Evolutionary conservation across 2,888 invertebrate species (phyloP).

Genomic region (Erebia ligea): DNA sequence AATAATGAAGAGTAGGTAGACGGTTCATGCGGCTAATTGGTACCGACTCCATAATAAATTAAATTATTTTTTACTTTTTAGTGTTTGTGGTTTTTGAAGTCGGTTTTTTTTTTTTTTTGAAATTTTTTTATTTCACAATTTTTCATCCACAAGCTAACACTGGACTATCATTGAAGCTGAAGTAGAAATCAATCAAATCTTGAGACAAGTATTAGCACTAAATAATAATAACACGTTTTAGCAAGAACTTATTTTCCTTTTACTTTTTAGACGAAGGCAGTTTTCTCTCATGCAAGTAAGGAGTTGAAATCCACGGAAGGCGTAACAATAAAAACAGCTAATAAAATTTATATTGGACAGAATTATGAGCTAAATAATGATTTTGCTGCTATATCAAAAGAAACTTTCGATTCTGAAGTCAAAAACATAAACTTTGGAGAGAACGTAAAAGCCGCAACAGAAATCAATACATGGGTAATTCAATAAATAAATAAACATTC

Average conservation of each 20-base stretch:
- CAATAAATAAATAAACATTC: background rate
- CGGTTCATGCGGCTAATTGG: too few species aligned
- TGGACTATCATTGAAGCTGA: background rate
- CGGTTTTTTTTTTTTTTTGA: too few species aligned
- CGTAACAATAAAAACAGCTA: constrained; percentile 85
- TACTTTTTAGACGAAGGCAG: constrained; percentile 57
- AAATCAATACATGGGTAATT: constrained; percentile 90
- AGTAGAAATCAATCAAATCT: background rate
- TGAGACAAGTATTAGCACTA: background rate
- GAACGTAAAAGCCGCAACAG: constrained; percentile 64
- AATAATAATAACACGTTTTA: background rate
- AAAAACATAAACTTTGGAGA: constrained; percentile 84
- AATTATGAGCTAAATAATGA: constrained; percentile 72
- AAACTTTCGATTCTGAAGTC: constrained; percentile 85
- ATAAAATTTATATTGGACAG: constrained; percentile 85
- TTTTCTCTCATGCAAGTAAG: constrained; percentile 51
- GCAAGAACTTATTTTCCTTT: background rate
- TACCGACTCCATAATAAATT: too few species aligned
- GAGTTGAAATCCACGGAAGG: constrained; percentile 61
- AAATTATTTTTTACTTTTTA: too few species aligned
- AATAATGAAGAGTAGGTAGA: too few species aligned
- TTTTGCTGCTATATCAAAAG: constrained; percentile 81
- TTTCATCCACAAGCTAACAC: too few species aligned
- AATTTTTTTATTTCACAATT: too few species aligned
- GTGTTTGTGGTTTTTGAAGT: too few species aligned